Percentiles rank a stretch among this genome's conserved stretches.
phyloP scores from a whole-genome alignment of 2,797 vertebrate genomes.

The Tarsius wallacei region DNA sequence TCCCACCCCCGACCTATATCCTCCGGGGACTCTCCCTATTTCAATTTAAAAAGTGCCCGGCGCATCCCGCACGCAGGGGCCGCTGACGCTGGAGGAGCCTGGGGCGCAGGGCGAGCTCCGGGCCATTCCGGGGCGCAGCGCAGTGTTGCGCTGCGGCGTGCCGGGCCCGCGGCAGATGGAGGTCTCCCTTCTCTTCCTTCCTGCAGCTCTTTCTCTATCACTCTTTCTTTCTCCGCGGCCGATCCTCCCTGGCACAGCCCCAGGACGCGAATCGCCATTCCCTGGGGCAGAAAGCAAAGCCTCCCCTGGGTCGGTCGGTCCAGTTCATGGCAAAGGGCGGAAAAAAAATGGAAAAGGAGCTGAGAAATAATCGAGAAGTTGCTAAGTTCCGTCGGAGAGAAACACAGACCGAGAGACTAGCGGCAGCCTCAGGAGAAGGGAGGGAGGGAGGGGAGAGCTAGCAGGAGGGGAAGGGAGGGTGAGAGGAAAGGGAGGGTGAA shows the following conservation, averaged over 20 bases:
- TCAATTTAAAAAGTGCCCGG: neutral
- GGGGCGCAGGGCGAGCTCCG: neutral
- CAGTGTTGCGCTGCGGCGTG: neutral
- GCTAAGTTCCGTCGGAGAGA: slow-evolving; percentile 44
- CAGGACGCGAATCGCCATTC: slow-evolving; percentile 13
- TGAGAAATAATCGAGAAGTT: slow-evolving; percentile 69
- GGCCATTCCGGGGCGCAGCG: neutral
- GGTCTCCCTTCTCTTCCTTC: slow-evolving; percentile 11
- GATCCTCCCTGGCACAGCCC: neutral
- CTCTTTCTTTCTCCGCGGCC: slow-evolving; percentile 48
- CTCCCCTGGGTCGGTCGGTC: neutral
- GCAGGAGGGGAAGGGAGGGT: slow-evolving; percentile 48
- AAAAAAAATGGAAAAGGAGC: neutral
- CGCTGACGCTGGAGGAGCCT: neutral
- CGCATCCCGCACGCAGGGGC: neutral
- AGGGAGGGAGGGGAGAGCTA: neutral
- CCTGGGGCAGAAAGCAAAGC: neutral
- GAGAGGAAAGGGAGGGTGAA: slow-evolving; percentile 64
- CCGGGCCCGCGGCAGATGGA: slow-evolving; percentile 6
- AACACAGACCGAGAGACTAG: neutral
- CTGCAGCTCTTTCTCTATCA: slow-evolving; percentile 49
- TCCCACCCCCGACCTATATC: neutral
- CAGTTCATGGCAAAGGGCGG: slow-evolving; percentile 51
- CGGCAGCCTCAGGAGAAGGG: neutral
- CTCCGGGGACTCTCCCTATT: slow-evolving; percentile 58